Conservation (phyloP, 2,888 invertebrate genomes). For the Rhingia rostrata region DNA sequence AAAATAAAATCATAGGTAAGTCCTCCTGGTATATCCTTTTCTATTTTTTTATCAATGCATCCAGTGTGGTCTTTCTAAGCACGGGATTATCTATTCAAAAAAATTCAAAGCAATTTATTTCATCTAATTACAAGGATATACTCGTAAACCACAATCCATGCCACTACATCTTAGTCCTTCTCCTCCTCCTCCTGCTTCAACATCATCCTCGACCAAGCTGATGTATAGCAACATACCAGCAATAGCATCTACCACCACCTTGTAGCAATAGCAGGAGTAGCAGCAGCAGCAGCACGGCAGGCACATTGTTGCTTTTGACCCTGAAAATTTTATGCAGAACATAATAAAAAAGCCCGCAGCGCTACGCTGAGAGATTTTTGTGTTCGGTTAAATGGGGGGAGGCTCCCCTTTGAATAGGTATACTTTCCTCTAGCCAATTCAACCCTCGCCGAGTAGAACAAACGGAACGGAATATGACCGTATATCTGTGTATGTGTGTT, state of each 20-base stretch:
- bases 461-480: not conserved
- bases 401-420: slow-evolving; percentile 30
- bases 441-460: not conserved
- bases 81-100: not conserved
- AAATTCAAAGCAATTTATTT: slow-evolving; percentile 7
- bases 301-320: slow-evolving; percentile 74
- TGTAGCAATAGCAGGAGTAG: slow-evolving; percentile 26
- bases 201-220: slow-evolving; percentile 6
- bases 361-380: slow-evolving; percentile 43
- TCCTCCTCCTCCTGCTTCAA: not conserved
- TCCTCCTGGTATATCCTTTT: not conserved
- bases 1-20: slow-evolving; percentile 44
- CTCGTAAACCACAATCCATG: slow-evolving; percentile 22
- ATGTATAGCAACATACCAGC: not conserved
- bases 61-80: not conserved
- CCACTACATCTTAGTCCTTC: slow-evolving; percentile 13
- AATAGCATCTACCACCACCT: slow-evolving; percentile 1
- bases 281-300: slow-evolving; percentile 32
- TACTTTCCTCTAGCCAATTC: slow-evolving; percentile 33
- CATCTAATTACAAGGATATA: slow-evolving; percentile 4
- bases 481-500: not conserved
- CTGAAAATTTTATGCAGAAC: slow-evolving; percentile 71
- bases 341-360: slow-evolving; percentile 70
- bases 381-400: slow-evolving; percentile 3
- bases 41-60: no score